Conservation (phyloP, 37 sponge, comb jelly and placozoan genomes). For the Sycon ciliatum region DNA sequence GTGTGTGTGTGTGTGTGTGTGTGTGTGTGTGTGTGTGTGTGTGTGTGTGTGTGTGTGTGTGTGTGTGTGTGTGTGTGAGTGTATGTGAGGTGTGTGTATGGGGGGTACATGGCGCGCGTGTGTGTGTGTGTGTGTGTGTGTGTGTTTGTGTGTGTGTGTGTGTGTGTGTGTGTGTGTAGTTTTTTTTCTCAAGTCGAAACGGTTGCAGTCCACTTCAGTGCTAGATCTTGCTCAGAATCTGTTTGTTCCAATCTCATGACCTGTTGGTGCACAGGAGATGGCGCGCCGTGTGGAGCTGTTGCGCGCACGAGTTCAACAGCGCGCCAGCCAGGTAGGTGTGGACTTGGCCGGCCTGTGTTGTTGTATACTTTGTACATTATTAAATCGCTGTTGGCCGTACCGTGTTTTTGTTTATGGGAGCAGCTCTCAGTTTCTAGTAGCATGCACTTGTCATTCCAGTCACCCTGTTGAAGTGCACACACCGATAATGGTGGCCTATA, state of each 20-base stretch:
- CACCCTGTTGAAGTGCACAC: too few species aligned
- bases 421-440: too few species aligned
- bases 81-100: background rate
- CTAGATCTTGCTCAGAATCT: background rate
- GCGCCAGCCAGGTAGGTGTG: background rate
- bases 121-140: background rate
- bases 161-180: constrained; percentile 5
- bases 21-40: constrained; percentile 33
- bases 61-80: constrained; percentile 25
- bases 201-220: background rate
- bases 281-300: background rate
- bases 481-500: too few species aligned
- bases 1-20: constrained; percentile 23
- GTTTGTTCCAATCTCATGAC: background rate
- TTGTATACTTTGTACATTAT: too few species aligned
- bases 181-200: background rate
- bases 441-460: too few species aligned
- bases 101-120: background rate
- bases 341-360: background rate
- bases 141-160: background rate
- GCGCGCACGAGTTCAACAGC: background rate
- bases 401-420: too few species aligned
- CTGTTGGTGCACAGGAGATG: background rate
- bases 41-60: constrained; percentile 25
- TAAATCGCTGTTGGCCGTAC: too few species aligned